These are phyloP conservation scores for Pharmacophagus antenor DNA, from an alignment of 2,888 invertebrate genomes.

Conservation along the genomic window DNA sequence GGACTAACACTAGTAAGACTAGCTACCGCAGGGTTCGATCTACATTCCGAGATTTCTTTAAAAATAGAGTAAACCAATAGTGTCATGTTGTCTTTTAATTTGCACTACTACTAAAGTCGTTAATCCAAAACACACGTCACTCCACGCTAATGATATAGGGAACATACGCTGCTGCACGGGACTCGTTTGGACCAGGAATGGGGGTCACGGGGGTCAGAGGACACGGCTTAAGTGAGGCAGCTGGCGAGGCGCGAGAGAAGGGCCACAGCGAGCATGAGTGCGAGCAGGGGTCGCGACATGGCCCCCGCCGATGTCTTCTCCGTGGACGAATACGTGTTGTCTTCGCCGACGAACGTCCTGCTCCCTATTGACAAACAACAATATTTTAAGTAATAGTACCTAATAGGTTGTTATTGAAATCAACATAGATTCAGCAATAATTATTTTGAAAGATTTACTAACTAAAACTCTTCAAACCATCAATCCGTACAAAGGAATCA, in stretches of 20 bases:
- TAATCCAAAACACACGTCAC: slow-evolving; percentile 43
- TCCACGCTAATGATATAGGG: slow-evolving; percentile 56
- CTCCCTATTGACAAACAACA: slow-evolving; percentile 35
- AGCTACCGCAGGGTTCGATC: slow-evolving; percentile 30
- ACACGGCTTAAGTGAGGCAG: slow-evolving; percentile 46
- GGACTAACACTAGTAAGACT: slow-evolving; percentile 29
- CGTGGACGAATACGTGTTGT: slow-evolving; percentile 53
- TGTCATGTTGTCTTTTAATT: slow-evolving; percentile 31
- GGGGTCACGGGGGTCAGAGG: slow-evolving; percentile 34
- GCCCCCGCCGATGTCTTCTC: slow-evolving; percentile 50
- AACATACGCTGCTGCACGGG: slow-evolving; percentile 43
- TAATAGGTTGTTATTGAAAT: no score
- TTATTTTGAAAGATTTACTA: no score
- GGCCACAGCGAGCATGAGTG: slow-evolving; percentile 40
- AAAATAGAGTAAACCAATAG: slow-evolving; percentile 14
- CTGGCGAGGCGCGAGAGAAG: slow-evolving; percentile 39
- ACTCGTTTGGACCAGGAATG: slow-evolving; percentile 35
- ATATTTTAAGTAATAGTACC: no score
- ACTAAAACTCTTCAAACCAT: no score
- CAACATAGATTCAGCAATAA: no score
- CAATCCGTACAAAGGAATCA: no score
- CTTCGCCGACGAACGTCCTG: slow-evolving; percentile 42
- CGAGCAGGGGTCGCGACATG: slow-evolving; percentile 39
- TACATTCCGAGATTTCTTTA: slow-evolving; percentile 23
- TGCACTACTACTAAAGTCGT: slow-evolving; percentile 39